A percentile compares a stretch with the other conserved stretches of the same genome.
Conservation (phyloP, 2,113 vertebrate genomes). For the Acanthisitta chloris region DNA sequence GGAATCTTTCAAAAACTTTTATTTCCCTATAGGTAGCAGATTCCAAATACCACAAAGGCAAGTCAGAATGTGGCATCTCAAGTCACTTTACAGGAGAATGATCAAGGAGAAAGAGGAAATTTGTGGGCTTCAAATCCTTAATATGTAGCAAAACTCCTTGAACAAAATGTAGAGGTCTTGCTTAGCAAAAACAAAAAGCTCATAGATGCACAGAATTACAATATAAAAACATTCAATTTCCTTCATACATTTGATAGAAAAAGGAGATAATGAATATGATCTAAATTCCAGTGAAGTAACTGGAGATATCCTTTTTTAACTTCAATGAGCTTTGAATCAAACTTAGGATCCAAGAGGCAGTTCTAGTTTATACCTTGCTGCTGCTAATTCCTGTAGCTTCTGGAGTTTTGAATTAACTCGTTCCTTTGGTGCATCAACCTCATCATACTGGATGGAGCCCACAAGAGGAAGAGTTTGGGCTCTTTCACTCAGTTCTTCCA, state of each 20-base stretch:
- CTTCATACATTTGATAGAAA: not conserved
- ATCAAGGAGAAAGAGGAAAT: not conserved
- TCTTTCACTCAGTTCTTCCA: slow-evolving; percentile 52
- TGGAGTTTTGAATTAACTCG: slow-evolving; percentile 70
- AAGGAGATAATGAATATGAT: not conserved
- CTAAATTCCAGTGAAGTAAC: not conserved
- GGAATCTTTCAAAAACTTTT: not conserved
- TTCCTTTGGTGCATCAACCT: slow-evolving; percentile 68
- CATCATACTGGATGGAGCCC: slow-evolving; percentile 23
- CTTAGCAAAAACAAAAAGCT: not conserved
- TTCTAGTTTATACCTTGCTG: slow-evolving; percentile 70
- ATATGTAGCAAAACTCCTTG: not conserved
- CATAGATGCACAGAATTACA: not conserved
- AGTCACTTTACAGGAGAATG: not conserved
- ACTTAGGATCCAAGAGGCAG: not conserved
- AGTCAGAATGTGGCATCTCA: not conserved
- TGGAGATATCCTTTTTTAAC: not conserved
- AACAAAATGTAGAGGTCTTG: not conserved
- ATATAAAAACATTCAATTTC: not conserved
- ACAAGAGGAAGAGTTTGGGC: slow-evolving; percentile 8
- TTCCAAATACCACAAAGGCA: not conserved
- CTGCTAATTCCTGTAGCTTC: slow-evolving; percentile 73
- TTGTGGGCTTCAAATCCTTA: not conserved
- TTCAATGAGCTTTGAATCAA: not conserved
- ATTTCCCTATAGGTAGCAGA: not conserved